Evolutionary conservation across 2,888 invertebrate genomes (phyloP), one percentile per base, ranked within the genome.

Genomic region (Agonum fuliginosum): DNA sequence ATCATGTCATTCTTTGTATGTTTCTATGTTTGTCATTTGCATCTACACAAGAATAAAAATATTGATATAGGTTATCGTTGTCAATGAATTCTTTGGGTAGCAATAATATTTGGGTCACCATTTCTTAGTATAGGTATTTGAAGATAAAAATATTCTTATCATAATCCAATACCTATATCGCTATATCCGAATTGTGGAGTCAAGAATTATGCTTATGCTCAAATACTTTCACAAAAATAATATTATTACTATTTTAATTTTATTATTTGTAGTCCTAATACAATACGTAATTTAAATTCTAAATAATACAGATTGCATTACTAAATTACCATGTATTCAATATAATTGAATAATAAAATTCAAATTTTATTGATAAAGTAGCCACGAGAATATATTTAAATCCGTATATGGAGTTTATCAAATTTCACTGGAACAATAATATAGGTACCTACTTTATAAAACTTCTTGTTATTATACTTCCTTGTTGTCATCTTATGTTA

Each of bases 381-480:
- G 54, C 54, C 12, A 12, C 4, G 3, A 1, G 54, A 54, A 54
- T 54, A n/a, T 22, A 12, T 24, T 22, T 54, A 12, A 54, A 8
- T n/a, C 54, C 22, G 12, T 54, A 19, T 48, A 20, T 19, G 24
- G 54, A 20, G 8, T 24, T 54, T 54, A 54, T 54, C 54, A 54
- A 24, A 24, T 54, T 54, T 54, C 54, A 54, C 54, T 54, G 12
- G 12, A 54, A 54, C 12, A 54, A 54, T 22, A 54, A 54, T 12
- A 54, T 54, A 22, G 22, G 54, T 54, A 54, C 54, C 24, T 54
- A 24, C 54, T n/a, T n/a, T n/a, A n/a, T n/a, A n/a, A n/a, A n/a
- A 24, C 24, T 24, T 54, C 24, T 54, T 54, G 24, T 54, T 54
- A 54, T 54, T 54, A 22, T n/a, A 54, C 24, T 54, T 54, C 54